A percentile compares a stretch with the other conserved stretches of the same genome.
Conservation (phyloP, 2,113 vertebrate genomes). For the Podarcis muralis region DNA sequence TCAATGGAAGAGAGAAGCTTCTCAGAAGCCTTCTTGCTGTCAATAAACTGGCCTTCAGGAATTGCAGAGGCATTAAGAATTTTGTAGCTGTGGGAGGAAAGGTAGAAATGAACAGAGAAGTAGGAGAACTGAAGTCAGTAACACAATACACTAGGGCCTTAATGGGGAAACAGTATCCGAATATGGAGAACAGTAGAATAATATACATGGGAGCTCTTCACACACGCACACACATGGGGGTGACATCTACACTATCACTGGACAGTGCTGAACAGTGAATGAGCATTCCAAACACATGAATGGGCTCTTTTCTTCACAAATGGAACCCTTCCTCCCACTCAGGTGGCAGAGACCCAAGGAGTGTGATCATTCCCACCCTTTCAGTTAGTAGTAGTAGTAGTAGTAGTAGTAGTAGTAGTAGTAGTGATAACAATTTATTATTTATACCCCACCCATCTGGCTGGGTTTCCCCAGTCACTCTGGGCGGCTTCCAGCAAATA, state of each 20-base stretch:
- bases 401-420: too few species aligned
- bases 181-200: neutral
- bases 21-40: slow-evolving; percentile 90
- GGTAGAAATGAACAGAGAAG: neutral
- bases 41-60: slow-evolving; percentile 88
- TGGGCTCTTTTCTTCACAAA: neutral
- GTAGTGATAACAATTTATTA: too few species aligned
- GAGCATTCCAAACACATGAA: neutral
- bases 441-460: too few species aligned
- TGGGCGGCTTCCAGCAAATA: too few species aligned
- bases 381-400: neutral
- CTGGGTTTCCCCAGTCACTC: too few species aligned
- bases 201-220: neutral
- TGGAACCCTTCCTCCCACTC: neutral
- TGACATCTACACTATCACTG: too few species aligned
- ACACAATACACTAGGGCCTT: neutral
- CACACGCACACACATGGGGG: too few species aligned
- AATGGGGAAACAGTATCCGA: neutral
- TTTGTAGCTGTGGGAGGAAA: slow-evolving; percentile 76
- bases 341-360: neutral
- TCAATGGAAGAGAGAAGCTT: slow-evolving; percentile 87
- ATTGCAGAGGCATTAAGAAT: slow-evolving; percentile 87
- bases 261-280: neutral
- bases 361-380: neutral
- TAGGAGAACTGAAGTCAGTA: neutral